Evolutionary conservation across 2,888 invertebrate genomes (phyloP).

Genomic region (Priocnemis perturbator): DNA sequence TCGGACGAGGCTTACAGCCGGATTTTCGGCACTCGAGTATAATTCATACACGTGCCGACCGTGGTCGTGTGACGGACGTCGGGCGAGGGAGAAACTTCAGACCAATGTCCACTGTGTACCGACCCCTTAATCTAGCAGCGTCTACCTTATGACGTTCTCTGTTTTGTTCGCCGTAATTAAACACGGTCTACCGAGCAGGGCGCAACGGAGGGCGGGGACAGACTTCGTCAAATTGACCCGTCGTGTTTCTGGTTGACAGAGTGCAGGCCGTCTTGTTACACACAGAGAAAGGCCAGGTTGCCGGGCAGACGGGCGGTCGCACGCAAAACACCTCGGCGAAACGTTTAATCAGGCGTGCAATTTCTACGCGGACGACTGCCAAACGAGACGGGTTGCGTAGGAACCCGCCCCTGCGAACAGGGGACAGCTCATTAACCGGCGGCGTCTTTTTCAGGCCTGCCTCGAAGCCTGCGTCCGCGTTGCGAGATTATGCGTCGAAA

Average conservation of each 20-base stretch:
- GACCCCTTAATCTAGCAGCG: conserved; percentile 13
- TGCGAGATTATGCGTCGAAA: too few species aligned
- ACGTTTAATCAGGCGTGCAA: conserved; percentile 12
- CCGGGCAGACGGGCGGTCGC: not conserved
- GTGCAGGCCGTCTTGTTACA: conserved; percentile 3
- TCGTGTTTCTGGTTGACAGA: conserved; percentile 17
- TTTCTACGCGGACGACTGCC: conserved; percentile 8
- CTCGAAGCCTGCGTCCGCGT: not conserved
- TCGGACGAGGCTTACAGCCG: too few species aligned
- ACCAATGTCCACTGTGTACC: not conserved
- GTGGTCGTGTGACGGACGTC: not conserved
- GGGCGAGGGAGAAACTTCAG: not conserved
- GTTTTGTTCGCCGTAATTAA: conserved; percentile 36
- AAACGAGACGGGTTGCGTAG: conserved; percentile 4
- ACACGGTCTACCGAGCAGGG: conserved; percentile 35
- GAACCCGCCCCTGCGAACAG: not conserved
- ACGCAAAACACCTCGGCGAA: conserved; percentile 12
- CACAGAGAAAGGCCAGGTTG: not conserved
- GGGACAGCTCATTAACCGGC: not conserved
- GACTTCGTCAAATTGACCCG: conserved; percentile 14
- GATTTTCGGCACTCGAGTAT: not conserved
- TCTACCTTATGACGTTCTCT: conserved; percentile 18
- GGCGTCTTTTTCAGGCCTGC: not conserved
- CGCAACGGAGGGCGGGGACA: conserved; percentile 1
- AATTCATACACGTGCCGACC: not conserved